These are phyloP conservation scores for Entelurus aequoreus DNA, from an alignment of 2,113 vertebrate genomes.

Conservation along the genomic window DNA sequence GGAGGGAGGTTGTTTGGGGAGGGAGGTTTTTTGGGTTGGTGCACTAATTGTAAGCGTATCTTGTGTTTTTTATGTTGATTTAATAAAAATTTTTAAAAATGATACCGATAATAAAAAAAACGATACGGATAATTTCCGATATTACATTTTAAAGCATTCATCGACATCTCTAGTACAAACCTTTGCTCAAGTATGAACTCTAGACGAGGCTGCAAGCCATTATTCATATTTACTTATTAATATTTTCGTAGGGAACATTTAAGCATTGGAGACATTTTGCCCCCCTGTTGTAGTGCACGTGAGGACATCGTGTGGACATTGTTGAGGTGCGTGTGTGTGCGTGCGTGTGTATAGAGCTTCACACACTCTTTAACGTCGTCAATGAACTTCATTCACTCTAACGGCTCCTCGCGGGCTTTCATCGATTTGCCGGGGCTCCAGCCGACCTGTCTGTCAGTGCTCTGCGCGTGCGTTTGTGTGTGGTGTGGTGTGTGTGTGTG, in stretches of 20 bases:
- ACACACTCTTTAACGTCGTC: conserved; percentile 58
- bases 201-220: too few relatives aligned
- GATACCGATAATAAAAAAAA: too few relatives aligned
- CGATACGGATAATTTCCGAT: too few relatives aligned
- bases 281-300: not conserved
- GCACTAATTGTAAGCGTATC: too few relatives aligned
- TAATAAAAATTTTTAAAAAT: too few relatives aligned
- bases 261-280: not conserved
- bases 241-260: not conserved
- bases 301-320: conserved; percentile 28
- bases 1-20: too few relatives aligned
- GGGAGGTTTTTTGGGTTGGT: too few relatives aligned
- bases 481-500: conserved; percentile 13
- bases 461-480: not conserved
- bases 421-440: conserved; percentile 44
- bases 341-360: conserved; percentile 24
- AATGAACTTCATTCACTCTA: conserved; percentile 21
- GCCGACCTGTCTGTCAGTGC: conserved; percentile 36
- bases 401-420: conserved; percentile 16
- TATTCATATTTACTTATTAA: too few relatives aligned
- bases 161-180: too few relatives aligned
- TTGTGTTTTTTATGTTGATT: too few relatives aligned
- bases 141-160: too few relatives aligned
- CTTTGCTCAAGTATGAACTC: too few relatives aligned
- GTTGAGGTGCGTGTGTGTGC: conserved; percentile 14